These are phyloP conservation scores for Emmelina monodactyla DNA, from an alignment of 2,888 invertebrate species.

Conservation along the genomic window DNA sequence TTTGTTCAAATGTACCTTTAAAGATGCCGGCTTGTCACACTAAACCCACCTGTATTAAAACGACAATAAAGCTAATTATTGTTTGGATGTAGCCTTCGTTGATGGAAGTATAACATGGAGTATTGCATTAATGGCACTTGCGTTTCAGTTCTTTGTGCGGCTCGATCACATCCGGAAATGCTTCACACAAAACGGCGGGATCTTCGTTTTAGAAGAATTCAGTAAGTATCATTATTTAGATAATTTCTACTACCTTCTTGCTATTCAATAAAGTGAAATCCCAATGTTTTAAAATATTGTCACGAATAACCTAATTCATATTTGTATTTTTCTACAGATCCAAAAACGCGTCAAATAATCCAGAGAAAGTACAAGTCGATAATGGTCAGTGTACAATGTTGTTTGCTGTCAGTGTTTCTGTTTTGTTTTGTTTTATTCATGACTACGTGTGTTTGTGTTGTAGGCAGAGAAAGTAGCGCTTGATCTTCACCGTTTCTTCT, in stretches of 20 bases:
- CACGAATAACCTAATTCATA: neutral
- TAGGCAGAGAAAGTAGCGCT: conserved; percentile 80
- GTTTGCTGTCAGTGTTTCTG: conserved; percentile 13
- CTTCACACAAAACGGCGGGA: conserved; percentile 98
- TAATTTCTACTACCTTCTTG: neutral
- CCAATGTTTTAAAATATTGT: conserved; percentile 2
- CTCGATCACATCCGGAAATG: conserved; percentile 99
- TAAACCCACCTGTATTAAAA: too few species aligned
- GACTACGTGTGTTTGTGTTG: conserved; percentile 52
- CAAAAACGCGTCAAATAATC: conserved; percentile 94
- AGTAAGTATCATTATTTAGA: conserved; percentile 76
- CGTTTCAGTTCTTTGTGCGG: conserved; percentile 98
- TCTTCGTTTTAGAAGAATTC: conserved; percentile 99
- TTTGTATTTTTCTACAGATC: conserved; percentile 75
- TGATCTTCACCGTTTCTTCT: conserved; percentile 81
- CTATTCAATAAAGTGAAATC: neutral
- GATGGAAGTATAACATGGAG: too few species aligned
- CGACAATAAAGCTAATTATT: too few species aligned
- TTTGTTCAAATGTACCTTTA: too few species aligned
- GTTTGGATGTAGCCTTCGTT: too few species aligned
- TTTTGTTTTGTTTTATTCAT: conserved; percentile 26
- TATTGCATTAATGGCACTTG: too few species aligned
- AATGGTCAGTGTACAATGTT: conserved; percentile 78
- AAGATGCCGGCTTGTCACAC: too few species aligned
- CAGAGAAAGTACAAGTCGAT: conserved; percentile 97